Base-by-base conservation (phyloP, 2,113 vertebrate species). In the Trachemys scripta region DNA sequence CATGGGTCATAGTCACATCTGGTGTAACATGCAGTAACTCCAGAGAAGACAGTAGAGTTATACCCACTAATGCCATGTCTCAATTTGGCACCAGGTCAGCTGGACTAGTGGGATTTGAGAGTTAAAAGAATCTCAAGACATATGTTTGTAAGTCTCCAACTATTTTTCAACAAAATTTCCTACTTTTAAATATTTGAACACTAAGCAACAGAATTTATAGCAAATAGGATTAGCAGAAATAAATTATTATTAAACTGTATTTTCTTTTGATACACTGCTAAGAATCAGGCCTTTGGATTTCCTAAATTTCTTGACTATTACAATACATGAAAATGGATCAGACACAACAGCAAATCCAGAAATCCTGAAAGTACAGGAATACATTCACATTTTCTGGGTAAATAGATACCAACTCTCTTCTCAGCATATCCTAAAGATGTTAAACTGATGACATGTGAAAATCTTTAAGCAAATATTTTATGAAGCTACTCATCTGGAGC, bases 71-170 rank as follows among this genome's bases (percentile, higher is more conserved):
- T 53, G 65, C 76, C 56, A 72, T 19, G 19, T 62, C 12, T 89
- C 45, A 91, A 62, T 53, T 85, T 47, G 87, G 19, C 8, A 53
- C 19, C 35, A 25, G 0, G 0, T 85, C 87, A 9, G 29, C 72
- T 78, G 25, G 35, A 22, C 3, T 42, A 87, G 53, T 87, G 38
- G 20, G 13, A 87, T 95, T 0, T 17, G n/a, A 56, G 4, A 62
- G 27, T 47, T 22, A 76, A 83, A 82, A 53, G 85, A 53, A 88
- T 88, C 49, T 82, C 47, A 49, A 89, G 87, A 65, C 90, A 4
- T 2, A 69, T 45, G 6, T 2, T 20, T 0, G 0, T 13, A 59
- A n/a, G 86, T 80, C 22, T 86, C 89, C 0, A 1, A 51, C 50
- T 72, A 38, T 72, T 92, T 84, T 90, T 83, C 22, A 89, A 53